Evolutionary conservation across 1,140 invertebrate genomes (phyloP).

Genomic region (Drosophila kohkoa): DNA sequence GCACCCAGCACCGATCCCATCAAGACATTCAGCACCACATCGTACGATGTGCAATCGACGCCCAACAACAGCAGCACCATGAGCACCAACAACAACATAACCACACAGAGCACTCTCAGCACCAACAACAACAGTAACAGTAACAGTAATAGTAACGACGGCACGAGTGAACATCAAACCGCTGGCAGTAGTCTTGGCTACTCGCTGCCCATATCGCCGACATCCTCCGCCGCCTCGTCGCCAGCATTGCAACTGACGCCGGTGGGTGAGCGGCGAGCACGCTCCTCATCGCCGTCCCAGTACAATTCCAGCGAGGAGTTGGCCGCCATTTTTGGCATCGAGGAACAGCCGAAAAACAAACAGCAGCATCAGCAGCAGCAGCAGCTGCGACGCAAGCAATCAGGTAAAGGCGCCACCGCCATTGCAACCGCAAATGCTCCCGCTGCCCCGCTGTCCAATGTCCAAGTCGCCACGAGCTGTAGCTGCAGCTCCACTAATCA

Average conservation of each 20-base stretch:
- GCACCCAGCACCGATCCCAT: conserved; percentile 84
- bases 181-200: conserved; percentile 5
- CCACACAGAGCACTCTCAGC: conserved; percentile 52
- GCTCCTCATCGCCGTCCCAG: conserved; percentile 85
- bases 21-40: conserved; percentile 84
- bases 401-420: conserved; percentile 66
- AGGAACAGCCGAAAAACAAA: conserved; percentile 55
- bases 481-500: conserved; percentile 44
- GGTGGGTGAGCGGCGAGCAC: conserved; percentile 47
- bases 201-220: conserved; percentile 35
- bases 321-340: conserved; percentile 86
- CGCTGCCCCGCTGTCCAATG: conserved; percentile 22
- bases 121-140: conserved; percentile 45
- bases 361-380: conserved; percentile 1
- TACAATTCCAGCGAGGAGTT: conserved; percentile 88
- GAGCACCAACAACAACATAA: conserved; percentile 22
- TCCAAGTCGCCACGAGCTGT: conserved; percentile 31
- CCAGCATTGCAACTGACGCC: conserved; percentile 74
- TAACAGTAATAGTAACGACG: neutral
- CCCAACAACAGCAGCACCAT: conserved; percentile 65
- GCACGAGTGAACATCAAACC: conserved; percentile 51
- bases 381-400: conserved; percentile 33
- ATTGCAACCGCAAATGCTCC: conserved; percentile 28
- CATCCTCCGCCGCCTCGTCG: conserved; percentile 68
- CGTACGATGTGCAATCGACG: conserved; percentile 78